Conservation (phyloP, 2,797 vertebrate genomes). For the Odontamblyopus lacepedii region DNA sequence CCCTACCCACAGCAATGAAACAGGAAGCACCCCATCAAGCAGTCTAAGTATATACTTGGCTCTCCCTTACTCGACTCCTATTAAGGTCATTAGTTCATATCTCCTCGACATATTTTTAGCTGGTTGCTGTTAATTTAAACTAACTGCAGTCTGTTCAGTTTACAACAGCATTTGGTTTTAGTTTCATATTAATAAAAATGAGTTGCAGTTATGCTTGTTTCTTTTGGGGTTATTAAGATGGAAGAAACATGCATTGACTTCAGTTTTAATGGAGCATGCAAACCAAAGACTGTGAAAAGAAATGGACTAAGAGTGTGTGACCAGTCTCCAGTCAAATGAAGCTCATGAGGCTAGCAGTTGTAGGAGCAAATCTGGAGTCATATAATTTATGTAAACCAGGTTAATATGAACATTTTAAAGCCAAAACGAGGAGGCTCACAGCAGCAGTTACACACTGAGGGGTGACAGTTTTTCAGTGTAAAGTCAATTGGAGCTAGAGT, state of each 20-base stretch:
- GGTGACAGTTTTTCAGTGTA: too few species aligned
- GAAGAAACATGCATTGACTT: neutral
- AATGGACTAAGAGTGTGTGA: too few species aligned
- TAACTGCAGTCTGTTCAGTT: neutral
- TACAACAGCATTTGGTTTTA: too few species aligned
- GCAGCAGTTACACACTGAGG: too few species aligned
- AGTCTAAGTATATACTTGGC: slow-evolving; percentile 31
- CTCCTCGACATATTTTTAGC: slow-evolving; percentile 25
- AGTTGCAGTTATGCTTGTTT: neutral
- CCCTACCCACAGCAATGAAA: slow-evolving; percentile 8
- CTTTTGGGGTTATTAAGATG: neutral
- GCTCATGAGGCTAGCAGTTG: too few species aligned
- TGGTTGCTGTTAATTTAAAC: slow-evolving; percentile 44
- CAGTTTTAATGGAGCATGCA: neutral
- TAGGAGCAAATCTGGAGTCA: too few species aligned
- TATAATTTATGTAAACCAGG: too few species aligned
- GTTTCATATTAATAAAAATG: too few species aligned
- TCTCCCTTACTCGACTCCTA: slow-evolving; percentile 9
- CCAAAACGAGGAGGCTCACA: too few species aligned
- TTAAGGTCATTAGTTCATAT: slow-evolving; percentile 11
- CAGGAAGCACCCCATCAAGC: slow-evolving; percentile 32
- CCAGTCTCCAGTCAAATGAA: too few species aligned
- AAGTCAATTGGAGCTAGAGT: too few species aligned
- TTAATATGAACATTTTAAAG: too few species aligned
- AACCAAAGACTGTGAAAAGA: neutral